phyloP scores from a whole-genome alignment of 2,888 invertebrate genomes.

The Neria commutata region DNA sequence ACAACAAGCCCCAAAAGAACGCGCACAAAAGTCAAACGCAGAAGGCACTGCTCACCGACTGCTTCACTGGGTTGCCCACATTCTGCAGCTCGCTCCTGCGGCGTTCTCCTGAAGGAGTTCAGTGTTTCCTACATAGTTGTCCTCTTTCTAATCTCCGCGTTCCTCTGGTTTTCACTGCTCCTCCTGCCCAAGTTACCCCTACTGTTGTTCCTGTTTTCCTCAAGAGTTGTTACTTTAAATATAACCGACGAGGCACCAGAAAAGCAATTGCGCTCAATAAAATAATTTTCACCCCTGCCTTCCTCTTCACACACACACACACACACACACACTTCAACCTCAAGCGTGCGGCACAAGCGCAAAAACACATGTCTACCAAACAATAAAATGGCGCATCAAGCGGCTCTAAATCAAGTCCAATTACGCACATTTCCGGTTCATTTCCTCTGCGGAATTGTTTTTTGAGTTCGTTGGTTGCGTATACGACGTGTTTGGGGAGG shows the following conservation, averaged over 20 bases:
- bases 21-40: constrained; percentile 34
- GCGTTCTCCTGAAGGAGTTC: no score
- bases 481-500: no score
- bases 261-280: constrained; percentile 52
- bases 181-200: no score
- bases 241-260: constrained; percentile 32
- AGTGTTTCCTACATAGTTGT: no score
- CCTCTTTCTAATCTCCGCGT: no score
- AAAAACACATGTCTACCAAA: constrained; percentile 22
- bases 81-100: no score
- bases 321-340: background rate
- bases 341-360: constrained; percentile 15
- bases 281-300: constrained; percentile 42
- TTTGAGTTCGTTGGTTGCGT: constrained; percentile 8
- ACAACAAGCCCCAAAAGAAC: constrained; percentile 8
- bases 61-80: no score
- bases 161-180: no score
- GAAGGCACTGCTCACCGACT: no score
- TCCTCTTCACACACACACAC: constrained; percentile 16
- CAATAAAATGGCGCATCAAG: constrained; percentile 14
- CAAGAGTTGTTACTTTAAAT: no score
- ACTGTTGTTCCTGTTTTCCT: no score
- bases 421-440: constrained; percentile 35
- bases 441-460: constrained; percentile 28
- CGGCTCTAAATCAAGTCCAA: constrained; percentile 35